Percentiles rank a stretch among this genome's conserved stretches.
Conservation (phyloP, 2,113 vertebrate species). For the Acrocephalus arundinaceus region DNA sequence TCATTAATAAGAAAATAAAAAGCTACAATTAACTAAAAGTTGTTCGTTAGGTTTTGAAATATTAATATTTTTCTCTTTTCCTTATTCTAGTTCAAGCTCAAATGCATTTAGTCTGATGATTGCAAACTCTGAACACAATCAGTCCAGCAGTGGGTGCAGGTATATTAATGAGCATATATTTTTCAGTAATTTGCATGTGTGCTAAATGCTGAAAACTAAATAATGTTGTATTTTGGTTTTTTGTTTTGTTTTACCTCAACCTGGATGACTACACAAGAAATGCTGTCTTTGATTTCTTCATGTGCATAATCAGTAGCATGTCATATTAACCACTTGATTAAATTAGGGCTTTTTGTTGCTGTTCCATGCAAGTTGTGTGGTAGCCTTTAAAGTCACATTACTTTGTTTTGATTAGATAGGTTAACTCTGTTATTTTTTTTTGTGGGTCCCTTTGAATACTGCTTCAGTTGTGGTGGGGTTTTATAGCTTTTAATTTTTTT, state of each 20-base stretch:
- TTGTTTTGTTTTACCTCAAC: not conserved
- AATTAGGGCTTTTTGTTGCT: not conserved
- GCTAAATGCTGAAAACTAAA: not conserved
- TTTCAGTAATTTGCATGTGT: not conserved
- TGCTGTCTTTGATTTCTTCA: not conserved
- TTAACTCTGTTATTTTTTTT: not conserved
- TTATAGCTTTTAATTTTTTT: not conserved
- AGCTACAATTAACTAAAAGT: not conserved
- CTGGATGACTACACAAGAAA: not conserved
- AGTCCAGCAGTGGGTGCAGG: constrained; percentile 89
- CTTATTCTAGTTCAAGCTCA: constrained; percentile 77
- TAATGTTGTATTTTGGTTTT: accelerated
- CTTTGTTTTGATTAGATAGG: not conserved
- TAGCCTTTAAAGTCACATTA: not conserved
- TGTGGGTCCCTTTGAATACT: not conserved
- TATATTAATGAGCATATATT: constrained; percentile 38
- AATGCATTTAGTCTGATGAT: constrained; percentile 86
- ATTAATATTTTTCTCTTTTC: not conserved
- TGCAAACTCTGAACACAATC: constrained; percentile 84
- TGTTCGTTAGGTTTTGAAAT: not conserved
- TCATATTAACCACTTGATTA: not conserved
- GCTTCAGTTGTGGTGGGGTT: not conserved
- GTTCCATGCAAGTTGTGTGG: not conserved
- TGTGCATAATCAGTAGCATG: not conserved
- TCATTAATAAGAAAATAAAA: not conserved